phyloP scores from a whole-genome alignment of 2,888 invertebrate species.

The Scotopteryx bipunctaria region DNA sequence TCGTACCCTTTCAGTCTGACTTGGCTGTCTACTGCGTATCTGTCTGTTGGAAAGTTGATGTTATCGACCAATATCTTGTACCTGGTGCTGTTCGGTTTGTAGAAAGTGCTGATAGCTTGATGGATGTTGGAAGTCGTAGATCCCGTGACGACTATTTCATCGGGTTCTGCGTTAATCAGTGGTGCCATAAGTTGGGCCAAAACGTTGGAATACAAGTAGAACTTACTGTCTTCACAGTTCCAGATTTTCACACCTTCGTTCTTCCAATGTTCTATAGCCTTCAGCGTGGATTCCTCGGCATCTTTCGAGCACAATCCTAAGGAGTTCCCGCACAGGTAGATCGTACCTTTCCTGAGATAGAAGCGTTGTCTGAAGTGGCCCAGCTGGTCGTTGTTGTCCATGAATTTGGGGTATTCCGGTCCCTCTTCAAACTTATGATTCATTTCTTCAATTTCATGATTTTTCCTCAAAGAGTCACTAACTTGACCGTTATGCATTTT shows the following conservation, averaged over 20 bases:
- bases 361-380: slow-evolving; percentile 62
- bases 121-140: slow-evolving; percentile 66
- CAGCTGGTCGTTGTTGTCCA: slow-evolving; percentile 66
- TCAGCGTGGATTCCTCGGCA: slow-evolving; percentile 53
- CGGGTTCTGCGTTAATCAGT: slow-evolving; percentile 58
- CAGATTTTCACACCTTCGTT: slow-evolving; percentile 64
- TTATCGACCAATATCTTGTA: slow-evolving; percentile 71
- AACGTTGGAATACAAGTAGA: slow-evolving; percentile 55
- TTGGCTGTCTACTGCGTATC: slow-evolving; percentile 71
- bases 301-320: slow-evolving; percentile 68
- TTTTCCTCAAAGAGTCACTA: background rate
- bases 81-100: slow-evolving; percentile 58
- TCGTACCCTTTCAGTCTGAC: slow-evolving; percentile 63
- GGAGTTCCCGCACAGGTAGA: slow-evolving; percentile 72
- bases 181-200: slow-evolving; percentile 64
- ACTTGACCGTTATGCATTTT: no score
- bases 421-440: slow-evolving; percentile 50
- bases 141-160: slow-evolving; percentile 59
- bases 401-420: slow-evolving; percentile 50
- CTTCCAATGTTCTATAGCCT: slow-evolving; percentile 61
- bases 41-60: slow-evolving; percentile 70
- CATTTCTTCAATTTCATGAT: slow-evolving; percentile 38
- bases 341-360: slow-evolving; percentile 53
- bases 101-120: slow-evolving; percentile 67
- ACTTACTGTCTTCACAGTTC: slow-evolving; percentile 60